Evolutionary conservation across 2,888 invertebrate species (phyloP).

Genomic region (Crocallis elinguaria): DNA sequence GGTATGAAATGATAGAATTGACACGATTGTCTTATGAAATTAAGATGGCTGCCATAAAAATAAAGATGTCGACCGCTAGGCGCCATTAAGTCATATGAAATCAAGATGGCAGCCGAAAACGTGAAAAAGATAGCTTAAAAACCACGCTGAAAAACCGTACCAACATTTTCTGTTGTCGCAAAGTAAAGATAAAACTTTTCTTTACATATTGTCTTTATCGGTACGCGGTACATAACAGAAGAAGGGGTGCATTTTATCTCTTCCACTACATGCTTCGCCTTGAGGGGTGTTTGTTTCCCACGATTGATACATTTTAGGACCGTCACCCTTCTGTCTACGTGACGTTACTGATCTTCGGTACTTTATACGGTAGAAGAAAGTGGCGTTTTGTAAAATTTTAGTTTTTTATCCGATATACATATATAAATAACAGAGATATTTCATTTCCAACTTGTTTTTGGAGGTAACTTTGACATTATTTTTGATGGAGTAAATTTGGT

Average conservation of each 20-base stretch:
- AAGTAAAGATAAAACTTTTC: constrained; percentile 13
- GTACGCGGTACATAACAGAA: constrained; percentile 32
- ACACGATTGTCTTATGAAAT: too few relatives aligned
- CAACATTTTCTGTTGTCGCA: constrained; percentile 2
- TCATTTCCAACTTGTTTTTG: too few relatives aligned
- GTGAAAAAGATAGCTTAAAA: too few relatives aligned
- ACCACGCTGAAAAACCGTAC: too few relatives aligned
- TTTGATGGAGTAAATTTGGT: too few relatives aligned
- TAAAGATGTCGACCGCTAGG: too few relatives aligned
- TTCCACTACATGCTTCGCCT: constrained; percentile 67
- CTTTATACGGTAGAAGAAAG: not conserved
- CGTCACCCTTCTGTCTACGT: constrained; percentile 11
- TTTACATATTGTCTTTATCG: constrained; percentile 28
- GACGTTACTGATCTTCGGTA: constrained; percentile 12
- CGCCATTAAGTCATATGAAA: too few relatives aligned
- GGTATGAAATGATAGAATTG: too few relatives aligned
- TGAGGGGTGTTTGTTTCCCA: constrained; percentile 61
- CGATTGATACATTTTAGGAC: constrained; percentile 59
- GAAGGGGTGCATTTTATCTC: constrained; percentile 64
- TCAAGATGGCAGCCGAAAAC: too few relatives aligned
- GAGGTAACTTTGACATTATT: too few relatives aligned
- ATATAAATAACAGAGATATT: too few relatives aligned
- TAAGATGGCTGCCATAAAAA: too few relatives aligned
- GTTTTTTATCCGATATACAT: not conserved
- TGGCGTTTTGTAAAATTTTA: not conserved